Evolutionary conservation across 2,797 vertebrate genomes (phyloP).

Genomic region (Dendrocincla fuliginosa): DNA sequence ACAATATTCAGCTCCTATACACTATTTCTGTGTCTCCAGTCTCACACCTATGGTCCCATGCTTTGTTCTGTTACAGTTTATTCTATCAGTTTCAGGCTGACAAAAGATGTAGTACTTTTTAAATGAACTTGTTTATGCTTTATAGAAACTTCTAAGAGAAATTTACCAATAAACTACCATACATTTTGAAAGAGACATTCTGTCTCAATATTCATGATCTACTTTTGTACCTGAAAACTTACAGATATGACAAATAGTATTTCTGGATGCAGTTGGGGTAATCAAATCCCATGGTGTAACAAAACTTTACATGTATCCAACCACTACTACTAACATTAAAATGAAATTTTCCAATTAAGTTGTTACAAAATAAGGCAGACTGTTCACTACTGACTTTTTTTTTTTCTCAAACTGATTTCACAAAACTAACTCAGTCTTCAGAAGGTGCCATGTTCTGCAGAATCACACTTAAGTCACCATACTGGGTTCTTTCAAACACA

Average conservation of each 20-base stretch:
- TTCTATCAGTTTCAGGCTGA: neutral
- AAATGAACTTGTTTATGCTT: neutral
- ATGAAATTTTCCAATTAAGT: neutral
- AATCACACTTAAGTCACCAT: neutral
- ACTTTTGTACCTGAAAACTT: neutral
- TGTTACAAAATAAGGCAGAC: neutral
- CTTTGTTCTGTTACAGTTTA: neutral
- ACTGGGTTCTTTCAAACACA: neutral
- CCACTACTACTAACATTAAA: neutral
- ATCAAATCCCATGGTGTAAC: neutral
- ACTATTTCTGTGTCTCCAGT: neutral
- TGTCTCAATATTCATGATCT: neutral
- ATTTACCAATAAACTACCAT: neutral
- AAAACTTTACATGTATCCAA: neutral
- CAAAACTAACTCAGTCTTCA: neutral
- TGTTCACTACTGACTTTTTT: neutral
- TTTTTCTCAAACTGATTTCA: neutral
- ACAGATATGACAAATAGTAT: neutral
- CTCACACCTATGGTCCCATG: neutral
- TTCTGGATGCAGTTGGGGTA: neutral
- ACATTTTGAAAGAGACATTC: neutral
- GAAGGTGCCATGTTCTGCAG: neutral
- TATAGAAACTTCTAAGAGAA: neutral
- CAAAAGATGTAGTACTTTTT: neutral
- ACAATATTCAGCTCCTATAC: neutral